A percentile compares a stretch with the other conserved stretches of the same genome.
Conservation (phyloP, 2,113 vertebrate species). For the Vulpes lagopus region DNA sequence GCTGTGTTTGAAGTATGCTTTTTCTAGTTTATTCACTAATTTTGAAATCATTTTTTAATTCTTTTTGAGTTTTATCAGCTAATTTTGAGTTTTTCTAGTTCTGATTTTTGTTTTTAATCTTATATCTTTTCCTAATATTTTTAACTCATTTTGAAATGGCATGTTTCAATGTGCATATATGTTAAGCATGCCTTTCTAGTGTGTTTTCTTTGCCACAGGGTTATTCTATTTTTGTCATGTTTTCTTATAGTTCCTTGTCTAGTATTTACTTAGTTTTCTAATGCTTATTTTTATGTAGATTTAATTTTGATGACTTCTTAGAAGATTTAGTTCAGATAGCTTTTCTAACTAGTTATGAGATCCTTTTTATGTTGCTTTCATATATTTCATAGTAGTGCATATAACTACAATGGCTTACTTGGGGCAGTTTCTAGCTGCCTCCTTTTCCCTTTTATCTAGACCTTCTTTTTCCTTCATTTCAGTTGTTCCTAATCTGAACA, state of each 20-base stretch:
- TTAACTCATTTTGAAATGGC: background rate
- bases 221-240: background rate
- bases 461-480: background rate
- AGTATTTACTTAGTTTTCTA: background rate
- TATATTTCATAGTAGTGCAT: background rate
- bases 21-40: background rate
- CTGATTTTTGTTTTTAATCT: background rate
- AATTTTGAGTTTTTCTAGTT: slow-evolving; percentile 7
- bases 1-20: background rate
- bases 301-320: background rate
- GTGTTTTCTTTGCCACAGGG: background rate
- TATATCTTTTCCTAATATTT: background rate
- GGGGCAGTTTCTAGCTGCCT: background rate
- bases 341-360: background rate
- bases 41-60: background rate
- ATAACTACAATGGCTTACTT: background rate
- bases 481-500: background rate
- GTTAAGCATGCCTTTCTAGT: background rate
- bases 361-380: background rate
- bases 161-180: background rate
- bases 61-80: background rate
- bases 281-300: background rate
- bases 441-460: background rate
- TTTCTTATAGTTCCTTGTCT: background rate
- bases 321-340: background rate